These are phyloP conservation scores for Eupeodes latifasciatus DNA, from an alignment of 2,888 invertebrate species.

Conservation along the genomic window DNA sequence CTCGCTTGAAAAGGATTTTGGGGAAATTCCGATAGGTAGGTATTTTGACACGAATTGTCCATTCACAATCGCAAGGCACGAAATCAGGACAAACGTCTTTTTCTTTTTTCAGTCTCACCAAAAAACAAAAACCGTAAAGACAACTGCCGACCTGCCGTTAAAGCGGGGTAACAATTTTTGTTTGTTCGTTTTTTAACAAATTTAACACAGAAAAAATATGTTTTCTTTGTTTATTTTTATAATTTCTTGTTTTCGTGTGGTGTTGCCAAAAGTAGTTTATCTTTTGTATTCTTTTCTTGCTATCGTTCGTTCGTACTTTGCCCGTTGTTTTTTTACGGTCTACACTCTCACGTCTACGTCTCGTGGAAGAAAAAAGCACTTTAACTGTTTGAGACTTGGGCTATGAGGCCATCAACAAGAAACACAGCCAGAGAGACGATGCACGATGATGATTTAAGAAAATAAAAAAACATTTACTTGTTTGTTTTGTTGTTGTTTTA, in stretches of 20 bases:
- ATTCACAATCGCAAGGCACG: slow-evolving; percentile 14
- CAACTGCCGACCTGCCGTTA: background rate
- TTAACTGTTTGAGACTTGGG: slow-evolving; percentile 47
- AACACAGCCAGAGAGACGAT: slow-evolving; percentile 46
- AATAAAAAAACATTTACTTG: slow-evolving; percentile 23
- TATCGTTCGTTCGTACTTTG: slow-evolving; percentile 22
- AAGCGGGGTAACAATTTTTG: background rate
- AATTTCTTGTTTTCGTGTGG: slow-evolving; percentile 14
- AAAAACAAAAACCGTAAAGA: background rate
- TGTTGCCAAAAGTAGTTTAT: slow-evolving; percentile 43
- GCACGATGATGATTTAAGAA: slow-evolving; percentile 18
- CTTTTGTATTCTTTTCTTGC: slow-evolving; percentile 23
- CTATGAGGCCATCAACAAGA: slow-evolving; percentile 48
- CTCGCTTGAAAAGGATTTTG: background rate
- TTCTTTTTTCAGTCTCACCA: background rate
- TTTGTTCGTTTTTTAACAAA: background rate
- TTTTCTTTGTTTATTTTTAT: slow-evolving; percentile 39
- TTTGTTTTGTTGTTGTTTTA: slow-evolving; percentile 24
- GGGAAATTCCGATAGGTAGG: slow-evolving; percentile 48
- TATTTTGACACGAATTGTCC: slow-evolving; percentile 21
- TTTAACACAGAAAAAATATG: slow-evolving; percentile 6
- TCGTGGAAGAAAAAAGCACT: slow-evolving; percentile 72
- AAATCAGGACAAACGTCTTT: slow-evolving; percentile 11
- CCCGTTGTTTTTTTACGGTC: slow-evolving; percentile 45
- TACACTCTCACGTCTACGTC: slow-evolving; percentile 61